Evolutionary conservation across 53 echinoderm and acorn worm genomes (phyloP), one percentile per base, ranked within the genome.

Genomic region (Henricia sp.): DNA sequence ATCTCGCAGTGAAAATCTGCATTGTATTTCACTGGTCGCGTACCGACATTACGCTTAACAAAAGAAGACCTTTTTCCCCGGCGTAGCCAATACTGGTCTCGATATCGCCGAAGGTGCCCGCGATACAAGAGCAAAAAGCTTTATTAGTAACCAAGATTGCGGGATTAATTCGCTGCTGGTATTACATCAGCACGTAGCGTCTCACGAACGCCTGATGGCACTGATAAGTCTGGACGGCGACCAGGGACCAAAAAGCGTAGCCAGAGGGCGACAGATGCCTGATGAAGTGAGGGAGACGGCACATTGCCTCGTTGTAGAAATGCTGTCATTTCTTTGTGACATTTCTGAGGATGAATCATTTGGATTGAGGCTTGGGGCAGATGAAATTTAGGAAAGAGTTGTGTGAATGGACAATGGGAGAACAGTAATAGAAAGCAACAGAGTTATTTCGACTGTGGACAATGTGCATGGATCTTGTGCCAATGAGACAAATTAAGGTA

Each of bases 61-160:
- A n/a, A n/a, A n/a, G n/a, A n/a, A n/a, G n/a, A n/a, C n/a, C n/a
- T n/a, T n/a, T n/a, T n/a, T n/a, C n/a, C n/a, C n/a, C n/a, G n/a
- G n/a, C n/a, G n/a, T n/a, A n/a, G n/a, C n/a, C n/a, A n/a, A n/a
- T n/a, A n/a, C n/a, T n/a, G n/a, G n/a, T n/a, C n/a, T n/a, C n/a
- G n/a, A n/a, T n/a, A n/a, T n/a, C n/a, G n/a, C n/a, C 48, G 48
- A 14, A 14, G 48, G 48, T 46, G 48, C 8, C 48, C 8, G 48
- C 40, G 40, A 36, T 21, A 41, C 10, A 11, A 17, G 26, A 6
- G 50, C 26, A 52, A 53, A 34, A 52, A 80, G 64, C 62, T 80
- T 63, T 80, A 80, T 80, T 80, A 80, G 80, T 80, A 80, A 63
- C 80, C 48, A 34, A 80, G 63, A 62, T 80, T 17, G 80, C n/a